Conservation (phyloP, 2,888 invertebrate species). For the Nomada ferruginata region DNA sequence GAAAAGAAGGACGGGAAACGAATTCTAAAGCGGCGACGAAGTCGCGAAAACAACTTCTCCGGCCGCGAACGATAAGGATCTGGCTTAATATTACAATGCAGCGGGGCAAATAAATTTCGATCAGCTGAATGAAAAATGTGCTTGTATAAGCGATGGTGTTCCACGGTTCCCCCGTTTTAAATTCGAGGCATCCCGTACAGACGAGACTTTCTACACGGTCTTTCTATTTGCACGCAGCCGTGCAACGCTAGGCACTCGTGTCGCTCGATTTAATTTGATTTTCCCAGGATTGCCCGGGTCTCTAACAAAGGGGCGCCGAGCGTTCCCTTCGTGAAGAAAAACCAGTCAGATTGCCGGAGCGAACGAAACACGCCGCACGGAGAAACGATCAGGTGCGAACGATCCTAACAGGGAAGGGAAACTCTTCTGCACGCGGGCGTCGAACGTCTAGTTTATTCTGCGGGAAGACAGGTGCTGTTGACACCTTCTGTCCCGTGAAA, state of each 20-base stretch:
- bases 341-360: background rate
- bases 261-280: background rate
- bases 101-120: background rate
- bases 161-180: no score
- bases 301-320: background rate
- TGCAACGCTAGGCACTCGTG: background rate
- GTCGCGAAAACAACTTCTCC: background rate
- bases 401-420: conserved; percentile 12
- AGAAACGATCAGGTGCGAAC: conserved; percentile 26
- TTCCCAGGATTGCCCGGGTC: background rate
- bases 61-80: background rate
- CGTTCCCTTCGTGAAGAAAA: background rate
- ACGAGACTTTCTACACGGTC: background rate
- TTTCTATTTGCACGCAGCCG: background rate
- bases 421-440: background rate
- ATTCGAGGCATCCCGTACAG: background rate
- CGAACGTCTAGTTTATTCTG: conserved; percentile 23
- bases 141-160: background rate
- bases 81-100: background rate
- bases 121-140: background rate
- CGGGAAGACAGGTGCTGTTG: conserved; percentile 9
- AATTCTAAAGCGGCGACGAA: conserved; percentile 21
- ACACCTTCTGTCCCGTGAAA: conserved; percentile 19
- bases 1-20: background rate
- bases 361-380: background rate